Evolutionary conservation across 2,113 vertebrate species (phyloP), one percentile per base, ranked within the genome.

Genomic region (Phaethornis superciliosus): DNA sequence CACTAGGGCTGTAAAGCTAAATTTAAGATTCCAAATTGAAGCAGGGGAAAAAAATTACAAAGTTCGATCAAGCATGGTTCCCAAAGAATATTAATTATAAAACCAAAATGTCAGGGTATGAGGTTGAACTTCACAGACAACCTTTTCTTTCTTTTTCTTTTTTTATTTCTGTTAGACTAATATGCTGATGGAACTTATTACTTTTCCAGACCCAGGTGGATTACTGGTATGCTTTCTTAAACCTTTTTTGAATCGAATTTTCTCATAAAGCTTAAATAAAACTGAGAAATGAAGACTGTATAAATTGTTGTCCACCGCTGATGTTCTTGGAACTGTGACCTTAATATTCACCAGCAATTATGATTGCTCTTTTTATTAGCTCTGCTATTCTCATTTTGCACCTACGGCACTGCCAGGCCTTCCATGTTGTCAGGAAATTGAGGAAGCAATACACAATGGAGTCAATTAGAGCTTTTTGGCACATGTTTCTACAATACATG

Each of bases 351-450:
- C 33, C 16, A 90, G 63, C 32, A 68, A 23, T 40, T 78, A 30
- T 40, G 83, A 72, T 81, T 72, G 30, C 42, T 88, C 32, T 75
- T 95, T 94, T 78, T 81, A 86, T 63, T 74, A 88, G 42, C 23
- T 80, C 85, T 91, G 81, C 28, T 92, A 62, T 83, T 95, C 72
- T 94, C 72, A 72, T 94, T 91, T 88, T 84, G 47, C 52, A 91
- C 22, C 56, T 82, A 68, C 2, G 1, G 60, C 14, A 35, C 22
- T 81, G 30, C 64, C 72, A 90, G 37, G 37, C 10, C 9, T 90
- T 80, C 37, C 55, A 27, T 55, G 10, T 51, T 27, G 15, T 86
- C 88, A 95, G 94, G 72, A 96, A 94, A 93, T 63, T 81, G 77
- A 74, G n/a, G 28, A 75, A 86, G 18, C 22, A 80, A 51, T 69